These are phyloP conservation scores for Pluvianellus socialis DNA, from an alignment of 2,113 vertebrate species.

Conservation along the genomic window DNA sequence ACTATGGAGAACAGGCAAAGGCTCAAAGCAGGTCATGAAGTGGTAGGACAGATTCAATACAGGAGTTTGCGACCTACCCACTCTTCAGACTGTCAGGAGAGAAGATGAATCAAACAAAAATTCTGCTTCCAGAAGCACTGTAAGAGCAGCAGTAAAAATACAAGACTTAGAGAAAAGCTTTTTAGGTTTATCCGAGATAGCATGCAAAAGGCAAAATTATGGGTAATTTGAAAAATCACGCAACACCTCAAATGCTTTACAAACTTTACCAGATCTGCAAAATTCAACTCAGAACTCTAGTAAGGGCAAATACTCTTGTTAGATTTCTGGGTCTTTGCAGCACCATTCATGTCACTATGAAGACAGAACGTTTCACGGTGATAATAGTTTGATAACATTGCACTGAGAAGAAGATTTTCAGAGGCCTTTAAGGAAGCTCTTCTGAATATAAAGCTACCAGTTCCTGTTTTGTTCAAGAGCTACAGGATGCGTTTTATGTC, in stretches of 20 bases:
- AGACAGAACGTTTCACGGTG: not conserved
- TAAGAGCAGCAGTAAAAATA: not conserved
- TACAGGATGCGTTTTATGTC: not conserved
- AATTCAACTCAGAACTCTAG: not conserved
- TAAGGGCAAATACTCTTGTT: not conserved
- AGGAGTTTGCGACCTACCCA: not conserved
- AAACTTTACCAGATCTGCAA: not conserved
- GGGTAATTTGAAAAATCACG: not conserved
- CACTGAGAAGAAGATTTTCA: not conserved
- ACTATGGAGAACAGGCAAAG: not conserved
- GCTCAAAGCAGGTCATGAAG: not conserved
- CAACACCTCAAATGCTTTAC: not conserved
- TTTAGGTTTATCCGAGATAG: not conserved
- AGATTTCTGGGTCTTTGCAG: not conserved
- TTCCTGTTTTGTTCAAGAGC: not conserved
- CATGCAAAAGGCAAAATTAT: not conserved
- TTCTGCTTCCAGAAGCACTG: not conserved
- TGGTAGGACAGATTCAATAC: not conserved
- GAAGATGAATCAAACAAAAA: not conserved
- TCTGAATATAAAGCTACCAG: not conserved
- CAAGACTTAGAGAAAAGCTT: not conserved
- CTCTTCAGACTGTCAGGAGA: not conserved
- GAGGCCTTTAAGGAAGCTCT: not conserved
- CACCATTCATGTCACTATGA: not conserved
- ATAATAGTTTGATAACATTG: not conserved